These are phyloP conservation scores for Campylorhamphus procurvoides DNA, from an alignment of 2,113 vertebrate genomes.

Conservation along the genomic window DNA sequence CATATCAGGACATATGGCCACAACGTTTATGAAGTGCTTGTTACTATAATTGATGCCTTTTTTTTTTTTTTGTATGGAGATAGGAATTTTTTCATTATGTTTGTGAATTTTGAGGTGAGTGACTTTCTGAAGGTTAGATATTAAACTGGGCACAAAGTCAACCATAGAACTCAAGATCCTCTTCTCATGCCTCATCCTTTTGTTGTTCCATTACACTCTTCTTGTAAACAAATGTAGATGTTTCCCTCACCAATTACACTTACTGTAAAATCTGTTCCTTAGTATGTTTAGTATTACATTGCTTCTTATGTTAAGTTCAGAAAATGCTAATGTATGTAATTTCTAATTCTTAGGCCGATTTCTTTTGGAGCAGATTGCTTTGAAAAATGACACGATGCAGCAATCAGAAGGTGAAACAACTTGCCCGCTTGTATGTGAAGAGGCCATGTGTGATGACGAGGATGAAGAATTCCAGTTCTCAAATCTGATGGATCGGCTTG, in stretches of 20 bases:
- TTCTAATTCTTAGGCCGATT: constrained; percentile 79
- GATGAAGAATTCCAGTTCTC: constrained; percentile 87
- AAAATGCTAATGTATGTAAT: neutral
- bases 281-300: neutral
- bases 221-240: neutral
- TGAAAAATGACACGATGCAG: neutral
- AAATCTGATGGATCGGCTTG: constrained; percentile 86
- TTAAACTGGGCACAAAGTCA: neutral
- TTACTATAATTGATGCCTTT: neutral
- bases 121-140: neutral
- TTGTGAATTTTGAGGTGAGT: neutral
- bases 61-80: neutral
- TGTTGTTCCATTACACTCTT: neutral
- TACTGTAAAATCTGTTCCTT: neutral
- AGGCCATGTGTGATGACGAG: constrained; percentile 54
- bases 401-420: constrained; percentile 60
- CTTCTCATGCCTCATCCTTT: neutral
- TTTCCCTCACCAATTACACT: neutral
- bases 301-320: neutral
- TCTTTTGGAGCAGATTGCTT: constrained; percentile 73
- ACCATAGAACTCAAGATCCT: neutral
- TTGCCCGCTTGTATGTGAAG: constrained; percentile 70
- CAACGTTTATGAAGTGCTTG: neutral
- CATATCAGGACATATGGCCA: neutral
- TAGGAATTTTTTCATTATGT: neutral